Evolutionary conservation across 2,797 vertebrate species (phyloP), one percentile per base, ranked within the genome.

Genomic region (Sebastes taczanowskii): DNA sequence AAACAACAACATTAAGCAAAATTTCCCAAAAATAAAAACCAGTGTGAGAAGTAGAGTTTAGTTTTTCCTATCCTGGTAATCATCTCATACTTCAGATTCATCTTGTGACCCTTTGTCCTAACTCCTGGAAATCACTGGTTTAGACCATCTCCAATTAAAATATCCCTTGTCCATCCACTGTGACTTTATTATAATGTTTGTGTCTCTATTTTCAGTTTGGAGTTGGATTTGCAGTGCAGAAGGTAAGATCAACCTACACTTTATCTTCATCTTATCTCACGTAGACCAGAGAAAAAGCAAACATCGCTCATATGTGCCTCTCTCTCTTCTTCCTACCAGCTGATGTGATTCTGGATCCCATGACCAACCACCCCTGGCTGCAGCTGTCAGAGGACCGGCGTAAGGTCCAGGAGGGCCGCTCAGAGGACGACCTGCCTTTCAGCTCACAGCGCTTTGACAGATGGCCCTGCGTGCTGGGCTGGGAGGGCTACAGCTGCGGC

Each of bases 351-450:
- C 87, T 96, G 9, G 95, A 96, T 88, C 90, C 94, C 3, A 71
- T 42, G 71, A 96, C 95, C 77, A 92, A 77, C 80, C 86, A 96
- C 83, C 89, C 92, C 0, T 96, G 95, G 95, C 91, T 96, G 77
- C 78, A 62, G 75, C 76, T 96, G 34, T 96, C 95, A 0, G 94
- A 94, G 0, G 92, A 96, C 89, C 87, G 89, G 32, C 94, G 87
- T 6, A 80, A 16, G 58, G 94, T 96, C 13, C 95, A 94, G 84
- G 95, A 95, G 80, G 89, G 62, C 4, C 69, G 65, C 13, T 22
- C 10, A 0, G 78, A 77, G 67, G 49, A 72, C 0, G 69, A 92
- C 4, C 58, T 83, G 29, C 76, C 94, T 0, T 2, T 35, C 77
- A 94, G 64, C 81, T 16, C 62, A 1, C 94, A 95, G 71, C 93